Base-by-base conservation (phyloP, 2,797 vertebrate species). In the Psittacula echo region DNA sequence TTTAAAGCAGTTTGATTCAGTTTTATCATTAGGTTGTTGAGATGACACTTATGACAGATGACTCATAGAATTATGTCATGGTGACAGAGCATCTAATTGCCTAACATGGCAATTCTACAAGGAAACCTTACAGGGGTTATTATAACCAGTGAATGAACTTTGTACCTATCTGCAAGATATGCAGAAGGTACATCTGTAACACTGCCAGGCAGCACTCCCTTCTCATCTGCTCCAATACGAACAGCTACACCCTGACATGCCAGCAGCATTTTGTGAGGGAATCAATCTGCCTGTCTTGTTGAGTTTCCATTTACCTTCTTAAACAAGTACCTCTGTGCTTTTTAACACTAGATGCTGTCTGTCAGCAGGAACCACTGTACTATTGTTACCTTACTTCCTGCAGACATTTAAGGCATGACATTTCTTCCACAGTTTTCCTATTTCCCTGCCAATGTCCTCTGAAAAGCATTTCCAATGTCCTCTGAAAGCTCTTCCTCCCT, bases 191-290 rank as follows among this genome's bases (percentile, higher is more conserved):
- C 84, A 95, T 71, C 84, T 93, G 88, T 79, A 87, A 48, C 42
- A 17, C 45, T 45, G 76, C 60, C 64, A 77, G 77, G 64, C 47
- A 93, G n/a, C 45, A 22, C 60, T 94, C 44, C 74, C 67, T 76
- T 76, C 83, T 95, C 80, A 87, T 90, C 90, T 92, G 90, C 90
- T 91, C 62, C 15, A 5, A 77, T 60, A 24, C 24, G 73, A 60
- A 47, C 62, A 70, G 30, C 60, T 30, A 17, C 8, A 61, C 24
- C 41, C 42, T 60, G n/a, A 39, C 47, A 32, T 13, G 93, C 71
- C 92, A 96, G 77, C 77, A 93, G 80, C 92, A 51, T 64, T 91
- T 68, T 56, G 86, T n/a, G 86, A 94, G 50, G 47, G 51, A 85
- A 92, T 95, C 77, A 79, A 61, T 93, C 86, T 90, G 51, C 67